phyloP scores from a whole-genome alignment of 1,140 invertebrate genomes.

The Bombus waltoni region DNA sequence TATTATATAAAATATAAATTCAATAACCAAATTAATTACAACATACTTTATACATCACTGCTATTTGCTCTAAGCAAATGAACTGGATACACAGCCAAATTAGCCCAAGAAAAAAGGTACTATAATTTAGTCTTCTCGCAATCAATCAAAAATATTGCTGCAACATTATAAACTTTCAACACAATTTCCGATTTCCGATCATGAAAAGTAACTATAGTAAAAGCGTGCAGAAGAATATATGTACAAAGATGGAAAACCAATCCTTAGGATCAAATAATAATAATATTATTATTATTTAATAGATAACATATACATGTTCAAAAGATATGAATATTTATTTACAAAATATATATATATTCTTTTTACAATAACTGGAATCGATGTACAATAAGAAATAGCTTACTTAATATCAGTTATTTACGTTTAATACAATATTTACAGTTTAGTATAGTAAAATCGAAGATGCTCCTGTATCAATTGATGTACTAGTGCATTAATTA shows the following conservation, averaged over 20 bases:
- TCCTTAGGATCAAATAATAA: constrained; percentile 25
- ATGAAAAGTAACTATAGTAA: neutral
- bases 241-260: constrained; percentile 9
- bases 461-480: neutral
- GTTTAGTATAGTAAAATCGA: neutral
- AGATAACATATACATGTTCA: neutral
- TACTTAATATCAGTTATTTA: constrained; percentile 32
- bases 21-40: constrained; percentile 23
- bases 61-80: constrained; percentile 21
- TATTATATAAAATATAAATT: neutral
- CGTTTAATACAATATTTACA: constrained; percentile 46
- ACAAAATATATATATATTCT: constrained; percentile 1
- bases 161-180: neutral
- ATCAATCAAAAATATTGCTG: neutral
- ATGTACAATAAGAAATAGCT: neutral
- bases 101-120: neutral
- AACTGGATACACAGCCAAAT: constrained; percentile 2
- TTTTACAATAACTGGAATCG: constrained; percentile 8
- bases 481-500: neutral
- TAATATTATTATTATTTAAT: constrained; percentile 6
- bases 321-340: constrained; percentile 44
- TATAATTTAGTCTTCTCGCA: neutral
- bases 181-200: neutral
- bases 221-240: neutral
- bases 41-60: neutral